Percentiles rank a stretch among this genome's conserved stretches.
Conservation (phyloP, 2,888 invertebrate species). For the Capitulum mitella region DNA sequence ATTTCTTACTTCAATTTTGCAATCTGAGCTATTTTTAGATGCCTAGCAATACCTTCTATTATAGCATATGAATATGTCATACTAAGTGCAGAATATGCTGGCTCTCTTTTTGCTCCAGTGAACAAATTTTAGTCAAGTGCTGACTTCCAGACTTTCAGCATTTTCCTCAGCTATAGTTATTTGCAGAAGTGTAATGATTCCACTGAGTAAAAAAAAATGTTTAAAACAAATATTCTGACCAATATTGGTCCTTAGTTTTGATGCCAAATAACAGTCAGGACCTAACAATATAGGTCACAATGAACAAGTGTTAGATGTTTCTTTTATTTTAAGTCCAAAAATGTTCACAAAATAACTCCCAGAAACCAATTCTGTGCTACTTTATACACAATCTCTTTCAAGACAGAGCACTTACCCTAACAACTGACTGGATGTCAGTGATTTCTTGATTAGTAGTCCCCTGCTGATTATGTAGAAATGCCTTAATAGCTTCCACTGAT, state of each 20-base stretch:
- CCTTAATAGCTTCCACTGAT: not conserved
- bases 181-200: not conserved
- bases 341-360: too few species aligned
- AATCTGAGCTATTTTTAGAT: not conserved
- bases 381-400: not conserved
- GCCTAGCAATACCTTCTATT: not conserved
- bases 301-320: not conserved
- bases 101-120: too few species aligned
- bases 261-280: not conserved
- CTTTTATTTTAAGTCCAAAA: not conserved
- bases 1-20: not conserved
- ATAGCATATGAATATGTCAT: not conserved
- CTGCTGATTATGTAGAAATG: not conserved
- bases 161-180: too few species aligned
- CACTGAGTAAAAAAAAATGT: not conserved
- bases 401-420: not conserved
- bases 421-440: not conserved
- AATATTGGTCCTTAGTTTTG: too few species aligned
- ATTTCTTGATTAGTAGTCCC: not conserved
- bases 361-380: not conserved
- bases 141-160: too few species aligned
- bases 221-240: not conserved
- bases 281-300: not conserved
- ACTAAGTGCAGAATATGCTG: too few species aligned
- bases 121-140: too few species aligned